Evolutionary conservation across 2,113 vertebrate species (phyloP), one percentile per base, ranked within the genome.

Genomic region (Nestor notabilis): DNA sequence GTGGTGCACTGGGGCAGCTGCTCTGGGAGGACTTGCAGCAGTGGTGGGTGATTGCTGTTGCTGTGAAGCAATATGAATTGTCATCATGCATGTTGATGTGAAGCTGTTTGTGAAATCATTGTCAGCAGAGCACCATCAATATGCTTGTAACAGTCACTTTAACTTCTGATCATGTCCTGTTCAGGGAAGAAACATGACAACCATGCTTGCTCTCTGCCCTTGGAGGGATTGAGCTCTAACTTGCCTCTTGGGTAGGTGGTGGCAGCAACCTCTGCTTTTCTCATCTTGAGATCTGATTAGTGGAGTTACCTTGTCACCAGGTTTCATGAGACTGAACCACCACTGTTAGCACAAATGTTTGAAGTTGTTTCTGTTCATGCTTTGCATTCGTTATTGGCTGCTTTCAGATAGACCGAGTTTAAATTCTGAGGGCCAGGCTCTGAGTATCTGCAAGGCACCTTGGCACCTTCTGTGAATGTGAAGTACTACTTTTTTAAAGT

Each of bases 1-100:
- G 17, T 47, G 44, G 23, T 44, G n/a, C 2, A 0, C 2, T 28
- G 43, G 25, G 18, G 23, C 21, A 64, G 19, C 0, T 2, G 23
- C 53, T 74, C 60, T 50, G 35, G 13, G 25, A 86, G 25, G 41
- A 23, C 18, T 58, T 43, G 11, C 11, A 50, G 46, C 25, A 27
- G 52, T 8, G 29, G 24, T 63, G 28, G 33, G 14, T 56, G 50
- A 23, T 31, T 49, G 16, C 31, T 68, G 25, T 20, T 60, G 24
- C 76, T 76, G 37, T 53, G 31, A 68, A 83, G 28, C 24, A 39
- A 2, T 10, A 16, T 46, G 61, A 71, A 28, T 58, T 41, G 7
- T 66, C 85, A 41, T 77, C 18, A 58, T n/a, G 10, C 7, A 2
- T 5, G 6, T 10, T 29, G 23, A 37, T 70, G 21, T 18, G 65